Base-by-base conservation (phyloP, 1,140 invertebrate genomes). In the Zelostemma sp. region DNA sequence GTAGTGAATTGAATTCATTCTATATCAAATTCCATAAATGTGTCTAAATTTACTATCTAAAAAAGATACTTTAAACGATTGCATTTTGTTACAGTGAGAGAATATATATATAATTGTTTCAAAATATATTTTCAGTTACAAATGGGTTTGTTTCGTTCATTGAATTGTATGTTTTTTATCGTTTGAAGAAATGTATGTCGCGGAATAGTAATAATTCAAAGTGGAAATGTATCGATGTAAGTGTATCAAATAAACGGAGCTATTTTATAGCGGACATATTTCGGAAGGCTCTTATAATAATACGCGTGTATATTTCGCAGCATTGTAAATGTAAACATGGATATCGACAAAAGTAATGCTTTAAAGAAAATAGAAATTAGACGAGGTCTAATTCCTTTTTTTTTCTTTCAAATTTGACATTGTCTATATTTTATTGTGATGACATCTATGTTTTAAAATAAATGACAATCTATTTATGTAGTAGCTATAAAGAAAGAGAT, bases 391-490 rank as follows among this genome's bases (percentile, higher is more conserved):
- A n/a, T n/a, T n/a, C n/a, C n/a, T n/a, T n/a, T n/a, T n/a, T n/a
- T n/a, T n/a, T n/a, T n/a, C n/a, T n/a, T n/a, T n/a, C n/a, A 28
- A 28, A 28, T 28, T 62, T 61, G 54, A 57, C 41, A 62, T 61
- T 62, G 57, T 46, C 54, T 67, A 65, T 59, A 65, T 66, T 66
- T 66, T 66, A 55, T 66, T 66, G 63, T 66, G 63, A 66, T 54
- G 54, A 58, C 53, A 65, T 58, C 41, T 55, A 55, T 66, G 56
- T 66, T 66, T 59, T 56, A 59, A 66, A 66, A 66, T 66, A 54
- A 46, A 28, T 59, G 63, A 66, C 63, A 66, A 59, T 66, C 63
- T 66, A 66, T 66, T 66, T 66, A 66, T 59, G 63, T 33, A 8
- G 63, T 33, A 8, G 25, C 25, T 8, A 28, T 40, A 64, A 59